A percentile compares a stretch with the other conserved stretches of the same genome.
Conservation (phyloP, 2,888 invertebrate genomes). For the Steinernema carpocapsae region DNA sequence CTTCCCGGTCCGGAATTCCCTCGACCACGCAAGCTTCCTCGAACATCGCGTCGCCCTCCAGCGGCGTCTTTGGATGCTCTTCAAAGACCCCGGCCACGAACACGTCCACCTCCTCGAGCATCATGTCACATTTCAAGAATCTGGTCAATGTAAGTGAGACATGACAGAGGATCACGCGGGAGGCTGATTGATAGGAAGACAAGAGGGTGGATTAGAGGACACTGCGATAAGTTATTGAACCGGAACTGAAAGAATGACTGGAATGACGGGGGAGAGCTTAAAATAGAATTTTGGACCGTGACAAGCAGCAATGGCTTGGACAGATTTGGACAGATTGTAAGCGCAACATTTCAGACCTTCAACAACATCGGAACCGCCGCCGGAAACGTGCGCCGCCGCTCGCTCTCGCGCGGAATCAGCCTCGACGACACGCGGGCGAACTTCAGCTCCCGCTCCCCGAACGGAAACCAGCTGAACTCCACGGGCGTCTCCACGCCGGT, state of each 20-base stretch:
- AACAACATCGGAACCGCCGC: conserved; percentile 55
- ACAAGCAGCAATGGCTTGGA: too few relatives aligned
- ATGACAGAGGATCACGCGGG: background rate
- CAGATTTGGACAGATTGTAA: background rate
- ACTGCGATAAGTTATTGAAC: too few relatives aligned
- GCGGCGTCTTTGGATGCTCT: conserved; percentile 20
- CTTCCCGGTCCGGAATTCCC: conserved; percentile 18
- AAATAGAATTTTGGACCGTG: too few relatives aligned
- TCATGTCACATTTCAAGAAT: conserved; percentile 64
- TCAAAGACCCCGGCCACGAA: background rate
- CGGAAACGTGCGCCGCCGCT: conserved; percentile 39
- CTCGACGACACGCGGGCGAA: conserved; percentile 48
- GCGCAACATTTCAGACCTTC: conserved; percentile 50
- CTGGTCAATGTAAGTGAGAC: conserved; percentile 57
- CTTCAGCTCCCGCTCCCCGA: conserved; percentile 22
- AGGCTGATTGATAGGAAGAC: too few relatives aligned
- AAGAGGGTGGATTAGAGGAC: too few relatives aligned
- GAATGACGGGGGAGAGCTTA: too few relatives aligned
- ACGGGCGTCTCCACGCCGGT: conserved; percentile 5
- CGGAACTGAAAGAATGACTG: too few relatives aligned
- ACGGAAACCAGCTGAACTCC: conserved; percentile 30
- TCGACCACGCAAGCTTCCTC: conserved; percentile 16
- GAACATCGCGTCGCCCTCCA: conserved; percentile 25
- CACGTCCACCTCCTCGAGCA: conserved; percentile 36
- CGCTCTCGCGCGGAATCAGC: conserved; percentile 52